Conservation (phyloP, 2,113 vertebrate genomes). For the Polypterus senegalus region DNA sequence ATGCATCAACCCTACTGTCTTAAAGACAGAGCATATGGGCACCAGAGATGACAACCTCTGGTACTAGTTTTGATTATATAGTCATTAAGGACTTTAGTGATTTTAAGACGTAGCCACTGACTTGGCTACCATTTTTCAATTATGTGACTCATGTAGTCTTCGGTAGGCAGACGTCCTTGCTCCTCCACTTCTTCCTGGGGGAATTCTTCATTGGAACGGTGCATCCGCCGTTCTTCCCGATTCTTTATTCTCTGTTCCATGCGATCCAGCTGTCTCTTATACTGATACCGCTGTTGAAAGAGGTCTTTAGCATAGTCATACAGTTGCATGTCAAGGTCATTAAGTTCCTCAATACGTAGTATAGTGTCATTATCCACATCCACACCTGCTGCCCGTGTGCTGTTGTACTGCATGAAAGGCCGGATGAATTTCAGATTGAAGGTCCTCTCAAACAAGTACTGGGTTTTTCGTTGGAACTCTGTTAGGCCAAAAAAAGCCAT, state of each 20-base stretch:
- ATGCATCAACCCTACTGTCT: neutral
- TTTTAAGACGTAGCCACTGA: conserved; percentile 5
- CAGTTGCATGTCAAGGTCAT: conserved; percentile 92
- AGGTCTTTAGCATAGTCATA: conserved; percentile 96
- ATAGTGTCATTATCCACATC: conserved; percentile 82
- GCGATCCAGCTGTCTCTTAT: conserved; percentile 81
- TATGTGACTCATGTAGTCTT: conserved; percentile 99
- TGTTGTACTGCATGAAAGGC: conserved; percentile 98
- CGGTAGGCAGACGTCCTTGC: conserved; percentile 73
- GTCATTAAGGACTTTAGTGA: neutral
- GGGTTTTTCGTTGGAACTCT: conserved; percentile 96
- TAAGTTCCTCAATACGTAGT: conserved; percentile 87
- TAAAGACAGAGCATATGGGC: neutral
- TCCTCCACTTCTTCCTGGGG: conserved; percentile 61
- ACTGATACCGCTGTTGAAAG: conserved; percentile 97
- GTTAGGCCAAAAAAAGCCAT: conserved; percentile 98
- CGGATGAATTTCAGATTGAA: conserved; percentile 92
- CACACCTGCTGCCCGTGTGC: conserved; percentile 84
- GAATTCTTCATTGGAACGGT: conserved; percentile 57
- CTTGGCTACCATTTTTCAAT: conserved; percentile 89
- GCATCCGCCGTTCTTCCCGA: conserved; percentile 66
- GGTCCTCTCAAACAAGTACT: conserved; percentile 95
- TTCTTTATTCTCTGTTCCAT: conserved; percentile 76
- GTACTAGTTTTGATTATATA: neutral
- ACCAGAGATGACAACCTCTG: neutral